Evolutionary conservation across 2,797 vertebrate genomes (phyloP), one percentile per base, ranked within the genome.

Genomic region (Malacoctenus gilli): DNA sequence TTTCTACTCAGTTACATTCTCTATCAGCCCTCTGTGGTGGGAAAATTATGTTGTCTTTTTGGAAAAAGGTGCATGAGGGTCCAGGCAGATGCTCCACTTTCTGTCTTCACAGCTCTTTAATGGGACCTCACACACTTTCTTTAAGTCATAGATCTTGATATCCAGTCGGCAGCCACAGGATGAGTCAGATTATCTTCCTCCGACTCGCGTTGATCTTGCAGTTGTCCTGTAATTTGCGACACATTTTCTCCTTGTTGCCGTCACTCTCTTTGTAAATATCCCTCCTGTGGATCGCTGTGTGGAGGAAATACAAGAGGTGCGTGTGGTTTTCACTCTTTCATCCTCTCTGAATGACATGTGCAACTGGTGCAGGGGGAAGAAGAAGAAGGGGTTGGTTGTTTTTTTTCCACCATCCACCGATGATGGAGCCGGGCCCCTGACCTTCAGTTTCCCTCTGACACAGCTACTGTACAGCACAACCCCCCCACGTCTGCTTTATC

Each of bases 271-370:
- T 38, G 37, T 52, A 30, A 16, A 39, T 68, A 69, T 71, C 18
- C 4, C n/a, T n/a, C 48, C 19, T 19, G 40, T 10, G 32, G 67
- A 62, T 52, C 57, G 54, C 54, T 65, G 51, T 40, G 43, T 8
- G 1, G 54, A 30, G 31, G 66, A 70, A 80, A 79, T 6, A 42
- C n/a, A 64, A 23, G 36, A 37, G 38, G 56, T 12, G 53, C 5
- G 20, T 68, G 43, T 56, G 67, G n/a, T 72, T 50, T 72, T n/a
- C 54, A 73, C 76, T 82, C 73, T 68, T 81, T 68, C 75, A 75
- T 83, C 71, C 80, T 88, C 82, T 77, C 72, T 85, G 77, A 83
- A 43, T 70, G 75, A 80, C 79, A 67, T 20, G 37, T 79, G 79
- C 72, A 77, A 64, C 49, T 18, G 55, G 57, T 22, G 42, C 35